Conservation (phyloP, 2,888 invertebrate species). For the Apamea anceps region DNA sequence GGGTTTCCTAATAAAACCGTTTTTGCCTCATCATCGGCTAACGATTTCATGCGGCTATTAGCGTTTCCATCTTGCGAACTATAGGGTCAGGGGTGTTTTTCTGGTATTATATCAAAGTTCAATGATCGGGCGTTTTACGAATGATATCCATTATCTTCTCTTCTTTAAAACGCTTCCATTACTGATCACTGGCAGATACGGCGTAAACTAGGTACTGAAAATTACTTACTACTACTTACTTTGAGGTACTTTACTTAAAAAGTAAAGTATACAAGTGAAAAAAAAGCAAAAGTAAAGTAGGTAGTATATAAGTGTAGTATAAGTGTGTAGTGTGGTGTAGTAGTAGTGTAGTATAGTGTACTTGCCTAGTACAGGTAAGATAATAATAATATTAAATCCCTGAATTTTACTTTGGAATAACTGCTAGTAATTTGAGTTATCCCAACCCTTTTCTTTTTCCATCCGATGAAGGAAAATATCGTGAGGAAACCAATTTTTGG, state of each 20-base stretch:
- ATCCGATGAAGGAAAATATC: too few relatives aligned
- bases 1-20: conserved; percentile 58
- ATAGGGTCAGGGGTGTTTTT: conserved; percentile 46
- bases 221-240: too few relatives aligned
- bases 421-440: not conserved
- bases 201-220: not conserved
- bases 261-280: too few relatives aligned
- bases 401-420: not conserved
- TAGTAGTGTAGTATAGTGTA: too few relatives aligned
- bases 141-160: not conserved
- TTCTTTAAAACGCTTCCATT: not conserved
- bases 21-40: conserved; percentile 66
- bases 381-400: not conserved
- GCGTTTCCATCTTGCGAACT: conserved; percentile 40
- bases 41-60: conserved; percentile 65
- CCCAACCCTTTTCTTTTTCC: not conserved
- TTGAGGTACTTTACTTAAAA: not conserved
- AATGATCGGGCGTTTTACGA: conserved; percentile 19
- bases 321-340: too few relatives aligned
- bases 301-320: too few relatives aligned
- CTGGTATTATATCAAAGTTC: conserved; percentile 33
- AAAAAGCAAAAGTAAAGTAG: too few relatives aligned
- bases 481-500: too few relatives aligned
- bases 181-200: not conserved
- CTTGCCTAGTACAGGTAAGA: too few relatives aligned